phyloP scores from a whole-genome alignment of 2,113 vertebrate genomes.

The Melanerpes formicivorus region DNA sequence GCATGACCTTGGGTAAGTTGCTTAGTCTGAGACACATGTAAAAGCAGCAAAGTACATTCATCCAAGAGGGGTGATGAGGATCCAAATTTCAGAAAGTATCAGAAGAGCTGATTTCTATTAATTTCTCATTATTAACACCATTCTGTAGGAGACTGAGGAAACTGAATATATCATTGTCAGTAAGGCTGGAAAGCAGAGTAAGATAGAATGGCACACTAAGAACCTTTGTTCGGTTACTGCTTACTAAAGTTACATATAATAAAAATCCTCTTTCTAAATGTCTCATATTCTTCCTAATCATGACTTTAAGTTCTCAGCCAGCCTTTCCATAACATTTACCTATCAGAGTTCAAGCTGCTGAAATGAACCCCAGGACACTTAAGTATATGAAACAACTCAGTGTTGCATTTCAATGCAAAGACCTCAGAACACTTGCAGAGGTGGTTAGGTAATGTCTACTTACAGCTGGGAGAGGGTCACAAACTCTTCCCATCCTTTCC shows the following conservation, averaged over 20 bases:
- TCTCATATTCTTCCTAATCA: background rate
- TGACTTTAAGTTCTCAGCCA: background rate
- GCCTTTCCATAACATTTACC: background rate
- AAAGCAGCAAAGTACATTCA: background rate
- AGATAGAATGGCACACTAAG: background rate
- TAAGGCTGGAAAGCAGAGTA: background rate
- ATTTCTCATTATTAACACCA: background rate
- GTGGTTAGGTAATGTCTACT: background rate
- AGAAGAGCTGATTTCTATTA: background rate
- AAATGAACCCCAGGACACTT: background rate
- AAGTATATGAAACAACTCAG: background rate
- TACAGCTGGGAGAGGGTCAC: background rate
- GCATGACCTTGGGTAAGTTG: background rate
- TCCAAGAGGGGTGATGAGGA: background rate
- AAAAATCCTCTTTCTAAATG: background rate
- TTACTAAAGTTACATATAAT: background rate
- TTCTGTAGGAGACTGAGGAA: background rate
- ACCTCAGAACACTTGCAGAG: background rate
- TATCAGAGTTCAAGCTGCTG: background rate
- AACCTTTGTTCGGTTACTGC: background rate
- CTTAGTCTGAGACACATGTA: fast-evolving
- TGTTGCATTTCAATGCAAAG: background rate
- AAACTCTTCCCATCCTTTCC: background rate
- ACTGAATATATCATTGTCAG: background rate
- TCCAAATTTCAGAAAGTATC: background rate